These are phyloP conservation scores for Gymnoscopelus braueri DNA, from an alignment of 2,797 vertebrate species.

Conservation along the genomic window DNA sequence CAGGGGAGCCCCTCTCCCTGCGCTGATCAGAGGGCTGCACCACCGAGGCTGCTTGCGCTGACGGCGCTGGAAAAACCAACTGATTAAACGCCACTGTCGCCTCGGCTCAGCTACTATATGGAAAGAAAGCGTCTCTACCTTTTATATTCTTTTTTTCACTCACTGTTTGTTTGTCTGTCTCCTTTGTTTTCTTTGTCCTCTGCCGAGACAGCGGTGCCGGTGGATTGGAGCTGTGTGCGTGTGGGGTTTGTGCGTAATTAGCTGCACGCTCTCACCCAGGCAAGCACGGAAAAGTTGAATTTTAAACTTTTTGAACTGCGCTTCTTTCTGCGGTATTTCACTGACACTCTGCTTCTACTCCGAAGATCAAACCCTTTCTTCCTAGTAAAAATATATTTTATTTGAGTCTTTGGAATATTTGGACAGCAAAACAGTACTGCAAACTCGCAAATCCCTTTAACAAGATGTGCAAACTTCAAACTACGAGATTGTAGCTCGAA, in stretches of 20 bases:
- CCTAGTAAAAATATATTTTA: slow-evolving; percentile 71
- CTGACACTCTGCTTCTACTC: slow-evolving; percentile 77
- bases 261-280: slow-evolving; percentile 77
- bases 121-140: slow-evolving; percentile 76
- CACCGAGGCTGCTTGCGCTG: slow-evolving; percentile 71
- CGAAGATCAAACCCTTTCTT: slow-evolving; percentile 80
- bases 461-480: slow-evolving; percentile 75
- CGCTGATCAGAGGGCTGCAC: slow-evolving; percentile 79
- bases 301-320: slow-evolving; percentile 80
- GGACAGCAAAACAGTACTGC: slow-evolving; percentile 73
- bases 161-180: slow-evolving; percentile 82
- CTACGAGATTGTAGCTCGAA: slow-evolving; percentile 44
- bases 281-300: slow-evolving; percentile 76
- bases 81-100: slow-evolving; percentile 83
- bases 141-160: slow-evolving; percentile 70
- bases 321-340: slow-evolving; percentile 66
- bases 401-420: slow-evolving; percentile 73
- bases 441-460: slow-evolving; percentile 74
- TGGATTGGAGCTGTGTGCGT: slow-evolving; percentile 77
- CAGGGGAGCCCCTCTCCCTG: slow-evolving; percentile 73
- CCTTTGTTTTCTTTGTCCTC: slow-evolving; percentile 83
- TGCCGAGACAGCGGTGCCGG: slow-evolving; percentile 77
- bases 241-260: slow-evolving; percentile 84
- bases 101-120: slow-evolving; percentile 77
- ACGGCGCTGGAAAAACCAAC: slow-evolving; percentile 74